Base-by-base conservation (phyloP, 1,140 invertebrate genomes). In the Colletes gigas region DNA sequence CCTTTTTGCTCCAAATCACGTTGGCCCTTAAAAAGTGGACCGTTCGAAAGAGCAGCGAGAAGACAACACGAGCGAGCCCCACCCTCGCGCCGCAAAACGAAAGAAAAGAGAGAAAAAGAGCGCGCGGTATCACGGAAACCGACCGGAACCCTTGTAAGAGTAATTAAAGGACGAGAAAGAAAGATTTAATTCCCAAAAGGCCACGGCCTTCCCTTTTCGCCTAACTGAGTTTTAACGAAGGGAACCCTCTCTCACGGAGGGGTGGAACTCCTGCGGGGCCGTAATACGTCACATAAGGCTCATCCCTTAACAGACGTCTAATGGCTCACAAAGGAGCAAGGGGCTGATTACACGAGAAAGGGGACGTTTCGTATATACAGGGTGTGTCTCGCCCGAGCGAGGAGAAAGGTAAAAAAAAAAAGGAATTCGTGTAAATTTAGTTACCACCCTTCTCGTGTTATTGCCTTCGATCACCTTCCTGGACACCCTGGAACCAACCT, bases 241-340 rank as follows among this genome's bases (percentile, higher is more conserved):
- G 66, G 72, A 54, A 73, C 63, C 72, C 62, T 17, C 78, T 75
- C 57, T 21, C 47, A 50, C 50, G n/a, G 63, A 68, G 62, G 73
- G 73, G 75, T 66, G 75, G 30, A 60, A 50, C 78, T 80, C 71
- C 78, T 68, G 30, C 44, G 63, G 54, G 54, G 71, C n/a, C 19
- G 81, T 79, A 72, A 82, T 78, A 82, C 78, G 75, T 83, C 82
- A 82, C 84, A 84, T 83, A 82, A 87, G 81, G 85, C 73, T 88
- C 83, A 88, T 87, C 83, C 82, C 85, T 78, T 87, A 87, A 88
- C 83, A 69, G 77, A 76, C 74, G 67, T 81, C 75, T 86, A 82
- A 84, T 82, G 78, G 84, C 70, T 84, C 71, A 75, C 78, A 80
- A 75, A 80, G 72, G 78, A 80, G 78, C 78, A 50, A 73, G 66